phyloP scores from a whole-genome alignment of 2,888 invertebrate genomes.

The Ophraella communa region DNA sequence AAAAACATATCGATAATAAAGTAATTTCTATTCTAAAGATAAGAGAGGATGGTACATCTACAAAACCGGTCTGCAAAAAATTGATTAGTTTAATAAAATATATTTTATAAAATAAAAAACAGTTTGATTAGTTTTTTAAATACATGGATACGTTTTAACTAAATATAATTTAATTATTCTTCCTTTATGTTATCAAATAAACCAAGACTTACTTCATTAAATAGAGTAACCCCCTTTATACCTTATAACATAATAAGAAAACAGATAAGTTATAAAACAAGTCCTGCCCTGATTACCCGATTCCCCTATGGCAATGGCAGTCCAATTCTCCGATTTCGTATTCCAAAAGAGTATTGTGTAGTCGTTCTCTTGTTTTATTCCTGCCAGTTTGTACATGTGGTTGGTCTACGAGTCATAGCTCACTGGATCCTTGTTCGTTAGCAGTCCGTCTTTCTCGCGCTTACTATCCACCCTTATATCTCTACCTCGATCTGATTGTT shows the following conservation, averaged over 20 bases:
- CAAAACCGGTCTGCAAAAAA: no score
- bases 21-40: no score
- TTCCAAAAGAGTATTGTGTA: slow-evolving; percentile 56
- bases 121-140: no score
- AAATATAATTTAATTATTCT: no score
- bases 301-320: slow-evolving; percentile 26
- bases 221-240: background rate
- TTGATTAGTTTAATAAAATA: no score
- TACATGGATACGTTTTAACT: no score
- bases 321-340: slow-evolving; percentile 54
- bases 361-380: slow-evolving; percentile 58
- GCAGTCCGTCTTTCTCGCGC: slow-evolving; percentile 26
- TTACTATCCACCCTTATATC: slow-evolving; percentile 49
- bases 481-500: slow-evolving; percentile 56
- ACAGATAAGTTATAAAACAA: background rate
- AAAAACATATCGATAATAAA: no score
- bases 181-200: no score
- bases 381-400: slow-evolving; percentile 53
- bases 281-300: slow-evolving; percentile 9
- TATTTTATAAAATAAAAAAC: no score
- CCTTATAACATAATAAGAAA: background rate
- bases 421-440: slow-evolving; percentile 41
- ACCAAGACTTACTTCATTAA: no score
- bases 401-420: slow-evolving; percentile 57
- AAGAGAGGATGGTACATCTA: no score